Evolutionary conservation across 2,113 vertebrate species (phyloP).

Genomic region (Muntiacus reevesi): DNA sequence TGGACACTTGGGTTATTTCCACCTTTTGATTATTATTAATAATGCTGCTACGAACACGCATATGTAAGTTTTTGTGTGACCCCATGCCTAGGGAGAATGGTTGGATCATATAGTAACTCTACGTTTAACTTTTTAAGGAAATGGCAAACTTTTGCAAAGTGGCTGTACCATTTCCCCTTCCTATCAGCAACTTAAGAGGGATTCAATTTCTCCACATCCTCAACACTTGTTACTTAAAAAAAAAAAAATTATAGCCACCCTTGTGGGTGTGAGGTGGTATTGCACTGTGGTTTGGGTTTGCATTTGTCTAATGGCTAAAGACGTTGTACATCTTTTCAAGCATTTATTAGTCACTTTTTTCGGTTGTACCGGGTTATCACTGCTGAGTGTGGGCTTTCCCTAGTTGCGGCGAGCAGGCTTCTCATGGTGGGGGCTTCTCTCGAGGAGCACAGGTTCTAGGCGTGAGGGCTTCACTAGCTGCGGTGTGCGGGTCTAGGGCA

Average conservation of each 20-base stretch:
- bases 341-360: background rate
- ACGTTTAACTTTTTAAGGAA: background rate
- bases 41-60: background rate
- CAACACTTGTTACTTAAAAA: background rate
- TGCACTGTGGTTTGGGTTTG: background rate
- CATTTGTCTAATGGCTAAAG: background rate
- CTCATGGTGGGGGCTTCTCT: background rate
- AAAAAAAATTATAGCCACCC: background rate
- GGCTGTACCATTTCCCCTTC: background rate
- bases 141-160: background rate
- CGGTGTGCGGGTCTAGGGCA: background rate
- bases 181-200: background rate
- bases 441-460: background rate
- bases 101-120: background rate
- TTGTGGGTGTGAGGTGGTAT: background rate
- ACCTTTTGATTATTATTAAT: background rate
- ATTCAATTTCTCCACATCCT: background rate
- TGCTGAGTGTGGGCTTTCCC: background rate
- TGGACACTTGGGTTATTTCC: background rate
- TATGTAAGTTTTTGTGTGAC: background rate
- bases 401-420: background rate
- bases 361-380: background rate
- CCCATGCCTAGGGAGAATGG: background rate
- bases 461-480: accelerated
- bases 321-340: background rate